A percentile compares a stretch with the other conserved stretches of the same genome.
These are phyloP conservation scores for Leptinotarsa lineolata DNA, from an alignment of 1,140 invertebrate species.

Conservation along the genomic window DNA sequence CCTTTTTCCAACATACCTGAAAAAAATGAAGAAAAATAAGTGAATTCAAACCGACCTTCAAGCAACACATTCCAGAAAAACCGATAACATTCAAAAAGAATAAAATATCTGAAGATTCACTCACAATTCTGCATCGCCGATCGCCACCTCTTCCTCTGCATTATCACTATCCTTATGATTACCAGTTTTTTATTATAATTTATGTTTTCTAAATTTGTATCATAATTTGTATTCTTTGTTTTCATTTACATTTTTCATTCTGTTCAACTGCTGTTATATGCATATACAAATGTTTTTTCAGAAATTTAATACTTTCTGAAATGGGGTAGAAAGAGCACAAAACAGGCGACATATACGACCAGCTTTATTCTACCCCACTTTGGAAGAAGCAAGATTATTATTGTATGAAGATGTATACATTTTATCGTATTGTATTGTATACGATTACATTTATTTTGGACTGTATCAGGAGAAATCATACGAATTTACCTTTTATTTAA, in stretches of 20 bases:
- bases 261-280: constrained; percentile 10
- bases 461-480: too few species aligned
- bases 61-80: constrained; percentile 9
- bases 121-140: constrained; percentile 9
- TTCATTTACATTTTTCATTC: constrained; percentile 11
- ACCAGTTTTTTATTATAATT: constrained; percentile 10
- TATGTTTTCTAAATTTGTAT: constrained; percentile 4
- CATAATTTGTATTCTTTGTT: constrained; percentile 17
- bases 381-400: constrained; percentile 12
- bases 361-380: constrained; percentile 12
- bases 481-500: too few species aligned
- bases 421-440: not conserved
- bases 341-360: constrained; percentile 11
- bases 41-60: constrained; percentile 13
- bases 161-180: constrained; percentile 15
- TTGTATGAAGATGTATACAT: not conserved
- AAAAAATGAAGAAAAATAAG: constrained; percentile 7
- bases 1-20: constrained; percentile 17
- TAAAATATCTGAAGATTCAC: constrained; percentile 14
- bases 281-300: constrained; percentile 7
- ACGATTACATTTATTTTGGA: too few species aligned
- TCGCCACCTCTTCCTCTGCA: constrained; percentile 15
- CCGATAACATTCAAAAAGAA: constrained; percentile 10
- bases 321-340: constrained; percentile 13
- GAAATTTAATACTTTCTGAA: constrained; percentile 12